Evolutionary conservation across 2,888 invertebrate genomes (phyloP).

Genomic region (Xanthorhoe spadicearia): DNA sequence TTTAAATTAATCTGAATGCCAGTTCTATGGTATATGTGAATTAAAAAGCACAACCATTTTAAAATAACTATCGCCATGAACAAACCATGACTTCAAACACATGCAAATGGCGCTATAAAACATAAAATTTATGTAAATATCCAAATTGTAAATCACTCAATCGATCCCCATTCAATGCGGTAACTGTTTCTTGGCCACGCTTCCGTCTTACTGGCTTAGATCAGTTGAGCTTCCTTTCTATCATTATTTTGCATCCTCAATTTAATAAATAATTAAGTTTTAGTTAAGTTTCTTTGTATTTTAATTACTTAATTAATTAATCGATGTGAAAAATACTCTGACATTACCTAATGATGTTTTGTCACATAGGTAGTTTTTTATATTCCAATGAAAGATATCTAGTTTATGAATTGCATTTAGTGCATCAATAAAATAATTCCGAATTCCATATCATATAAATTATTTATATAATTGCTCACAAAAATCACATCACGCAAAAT

Average conservation of each 20-base stretch:
- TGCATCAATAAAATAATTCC: slow-evolving; percentile 7
- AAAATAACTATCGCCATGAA: slow-evolving; percentile 13
- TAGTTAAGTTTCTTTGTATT: too few species aligned
- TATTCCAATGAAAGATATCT: not conserved
- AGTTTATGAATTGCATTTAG: not conserved
- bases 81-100: slow-evolving; percentile 11
- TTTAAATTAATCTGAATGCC: slow-evolving; percentile 19
- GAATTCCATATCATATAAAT: slow-evolving; percentile 8
- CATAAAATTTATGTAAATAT: not conserved
- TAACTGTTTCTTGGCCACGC: too few species aligned
- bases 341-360: too few species aligned
- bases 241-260: too few species aligned
- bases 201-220: too few species aligned
- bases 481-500: slow-evolving; percentile 16
- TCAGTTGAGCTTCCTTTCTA: too few species aligned
- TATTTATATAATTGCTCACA: slow-evolving; percentile 10
- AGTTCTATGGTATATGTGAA: slow-evolving; percentile 3
- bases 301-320: too few species aligned
- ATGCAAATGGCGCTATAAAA: not conserved
- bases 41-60: slow-evolving; percentile 1
- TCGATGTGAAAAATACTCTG: too few species aligned
- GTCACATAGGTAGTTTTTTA: too few species aligned
- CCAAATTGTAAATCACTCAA: slow-evolving; percentile 8
- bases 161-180: not conserved
- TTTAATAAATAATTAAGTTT: too few species aligned